These are phyloP conservation scores for Torymus auratus DNA, from an alignment of 2,888 invertebrate genomes.

Conservation along the genomic window DNA sequence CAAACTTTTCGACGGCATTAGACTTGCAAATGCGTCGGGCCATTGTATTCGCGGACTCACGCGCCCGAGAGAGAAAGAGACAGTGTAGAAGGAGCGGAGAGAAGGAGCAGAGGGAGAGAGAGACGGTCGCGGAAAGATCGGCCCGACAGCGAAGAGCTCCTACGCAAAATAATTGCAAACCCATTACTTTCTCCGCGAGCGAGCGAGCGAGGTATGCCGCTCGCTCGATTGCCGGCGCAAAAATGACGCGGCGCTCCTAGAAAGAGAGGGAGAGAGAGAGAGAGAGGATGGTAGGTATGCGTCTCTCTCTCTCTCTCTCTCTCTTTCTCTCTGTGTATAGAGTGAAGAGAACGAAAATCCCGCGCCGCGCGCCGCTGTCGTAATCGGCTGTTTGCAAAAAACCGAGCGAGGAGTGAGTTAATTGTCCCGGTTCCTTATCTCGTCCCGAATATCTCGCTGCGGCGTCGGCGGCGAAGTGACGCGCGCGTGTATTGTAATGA, in stretches of 20 bases:
- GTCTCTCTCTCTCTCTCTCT: too few relatives aligned
- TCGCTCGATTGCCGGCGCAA: slow-evolving; percentile 28
- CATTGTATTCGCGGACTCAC: slow-evolving; percentile 52
- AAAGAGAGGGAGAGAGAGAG: slow-evolving; percentile 12
- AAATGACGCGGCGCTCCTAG: slow-evolving; percentile 51
- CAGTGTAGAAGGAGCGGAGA: background rate
- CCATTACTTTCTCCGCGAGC: slow-evolving; percentile 71
- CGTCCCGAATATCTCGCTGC: slow-evolving; percentile 23
- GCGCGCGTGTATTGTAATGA: background rate
- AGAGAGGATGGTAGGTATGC: slow-evolving; percentile 8
- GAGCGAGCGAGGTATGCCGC: slow-evolving; percentile 43
- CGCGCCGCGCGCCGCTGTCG: slow-evolving; percentile 1
- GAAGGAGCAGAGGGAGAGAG: background rate
- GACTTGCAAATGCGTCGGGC: slow-evolving; percentile 57
- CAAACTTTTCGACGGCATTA: slow-evolving; percentile 58
- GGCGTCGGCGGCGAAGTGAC: too few relatives aligned
- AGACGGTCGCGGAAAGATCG: slow-evolving; percentile 47
- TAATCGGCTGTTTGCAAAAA: slow-evolving; percentile 31
- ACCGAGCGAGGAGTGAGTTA: background rate
- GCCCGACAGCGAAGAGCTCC: slow-evolving; percentile 59
- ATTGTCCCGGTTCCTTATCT: slow-evolving; percentile 40
- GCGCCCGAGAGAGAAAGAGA: background rate
- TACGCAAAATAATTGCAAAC: slow-evolving; percentile 73
- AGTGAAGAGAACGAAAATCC: slow-evolving; percentile 36
- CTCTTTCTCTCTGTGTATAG: too few relatives aligned